Evolutionary conservation across 2,113 vertebrate genomes (phyloP), one percentile per base, ranked within the genome.

Genomic region (Ancistrus triradiatus): DNA sequence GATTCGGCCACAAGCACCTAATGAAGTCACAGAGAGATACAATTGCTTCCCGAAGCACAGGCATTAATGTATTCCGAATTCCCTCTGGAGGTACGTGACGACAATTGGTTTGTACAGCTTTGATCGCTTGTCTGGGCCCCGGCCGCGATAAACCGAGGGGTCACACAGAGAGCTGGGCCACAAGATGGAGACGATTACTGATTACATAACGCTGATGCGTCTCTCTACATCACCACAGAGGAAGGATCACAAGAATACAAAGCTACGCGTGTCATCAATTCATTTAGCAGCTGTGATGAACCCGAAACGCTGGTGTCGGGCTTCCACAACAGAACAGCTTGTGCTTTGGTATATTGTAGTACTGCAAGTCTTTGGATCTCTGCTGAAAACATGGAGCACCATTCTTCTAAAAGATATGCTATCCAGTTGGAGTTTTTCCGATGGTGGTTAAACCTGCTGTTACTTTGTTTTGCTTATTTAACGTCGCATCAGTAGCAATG

Each of bases 101-200:
- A 85, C 88, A 85, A 88, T 88, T 90, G 88, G 83, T 88, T 87
- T 87, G 87, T 87, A 85, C 85, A 86, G 85, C 87, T 88, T 90
- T 89, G 87, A 90, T 87, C 82, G 79, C 72, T 84, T 82, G 81
- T 88, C 87, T 87, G 85, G 83, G 85, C 80, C 79, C 80, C 78
- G 83, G 78, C 81, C 81, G 71, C 65, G 82, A 86, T 86, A 85
- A 87, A 87, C 83, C 83, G 75, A 73, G 58, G 81, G 86, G 83
- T 82, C 80, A 78, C 65, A 77, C 81, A 47, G 46, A 47, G 21
- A 42, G 28, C 15, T 18, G 28, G 21, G 28, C 51, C 59, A 40
- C 47, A 42, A 60, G 50, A 46, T 51, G 62, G 33, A 62, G 58
- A 60, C 57, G 43, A 66, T 66, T 62, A 58, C 62, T 38, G 67